A percentile compares a stretch with the other conserved stretches of the same genome.
phyloP scores from a whole-genome alignment of 2,113 vertebrate genomes.

The Festucalex cinctus region DNA sequence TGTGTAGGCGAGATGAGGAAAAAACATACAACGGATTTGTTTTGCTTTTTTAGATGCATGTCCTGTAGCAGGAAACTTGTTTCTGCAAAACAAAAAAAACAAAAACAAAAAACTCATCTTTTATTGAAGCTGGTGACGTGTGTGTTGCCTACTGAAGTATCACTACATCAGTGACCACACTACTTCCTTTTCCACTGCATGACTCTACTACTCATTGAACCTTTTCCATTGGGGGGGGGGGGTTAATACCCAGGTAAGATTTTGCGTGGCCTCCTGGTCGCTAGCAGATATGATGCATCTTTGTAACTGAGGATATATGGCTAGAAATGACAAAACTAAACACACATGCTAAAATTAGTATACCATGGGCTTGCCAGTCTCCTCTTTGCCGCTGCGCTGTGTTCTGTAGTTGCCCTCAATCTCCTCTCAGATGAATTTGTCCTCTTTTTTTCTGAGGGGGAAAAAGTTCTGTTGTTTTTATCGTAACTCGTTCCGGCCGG shows the following conservation, averaged over 20 bases:
- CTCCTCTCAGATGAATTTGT: too few species aligned
- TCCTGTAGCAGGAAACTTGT: background rate
- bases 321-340: too few species aligned
- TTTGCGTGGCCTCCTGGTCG: background rate
- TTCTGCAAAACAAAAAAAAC: too few species aligned
- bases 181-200: background rate
- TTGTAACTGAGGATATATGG: background rate
- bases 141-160: conserved; percentile 8
- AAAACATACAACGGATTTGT: background rate
- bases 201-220: background rate
- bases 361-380: too few species aligned
- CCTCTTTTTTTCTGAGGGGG: too few species aligned
- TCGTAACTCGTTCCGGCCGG: too few species aligned
- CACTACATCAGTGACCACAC: conserved; percentile 16
- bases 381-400: too few species aligned
- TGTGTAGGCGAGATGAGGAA: background rate
- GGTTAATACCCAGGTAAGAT: background rate
- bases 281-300: background rate
- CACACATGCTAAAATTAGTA: background rate
- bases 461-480: too few species aligned
- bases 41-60: background rate
- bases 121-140: conserved; percentile 13
- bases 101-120: background rate
- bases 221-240: background rate
- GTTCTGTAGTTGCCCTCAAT: too few species aligned